Conservation (phyloP, 2,797 vertebrate genomes). For the Tamandua tetradactyla region DNA sequence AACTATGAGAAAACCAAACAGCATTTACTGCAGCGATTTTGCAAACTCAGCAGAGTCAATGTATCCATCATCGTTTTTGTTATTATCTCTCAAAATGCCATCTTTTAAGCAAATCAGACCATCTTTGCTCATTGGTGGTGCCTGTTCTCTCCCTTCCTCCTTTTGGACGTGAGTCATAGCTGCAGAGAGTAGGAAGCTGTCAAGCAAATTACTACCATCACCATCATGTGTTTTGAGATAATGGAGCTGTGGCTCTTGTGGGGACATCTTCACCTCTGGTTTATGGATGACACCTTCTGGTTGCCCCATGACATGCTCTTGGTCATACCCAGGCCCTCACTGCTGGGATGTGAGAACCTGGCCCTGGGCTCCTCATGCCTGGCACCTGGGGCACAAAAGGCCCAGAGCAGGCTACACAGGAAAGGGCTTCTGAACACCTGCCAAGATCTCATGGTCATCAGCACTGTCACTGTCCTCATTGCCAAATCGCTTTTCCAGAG, state of each 20-base stretch:
- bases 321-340: slow-evolving; percentile 91
- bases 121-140: slow-evolving; percentile 92
- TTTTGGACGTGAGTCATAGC: slow-evolving; percentile 97
- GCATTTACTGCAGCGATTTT: slow-evolving; percentile 92
- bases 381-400: slow-evolving; percentile 43
- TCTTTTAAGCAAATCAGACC: slow-evolving; percentile 95
- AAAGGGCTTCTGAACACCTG: slow-evolving; percentile 47
- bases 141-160: slow-evolving; percentile 92
- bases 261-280: slow-evolving; percentile 95
- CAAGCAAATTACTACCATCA: slow-evolving; percentile 96
- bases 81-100: slow-evolving; percentile 94
- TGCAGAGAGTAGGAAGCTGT: slow-evolving; percentile 95
- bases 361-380: slow-evolving; percentile 75
- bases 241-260: slow-evolving; percentile 97
- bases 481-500: no score
- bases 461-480: background rate
- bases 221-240: slow-evolving; percentile 99
- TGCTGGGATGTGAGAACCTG: slow-evolving; percentile 79
- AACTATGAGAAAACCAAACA: slow-evolving; percentile 45
- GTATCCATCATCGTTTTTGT: slow-evolving; percentile 97
- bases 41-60: slow-evolving; percentile 97
- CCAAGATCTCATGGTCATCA: slow-evolving; percentile 28
- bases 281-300: slow-evolving; percentile 95
- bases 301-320: slow-evolving; percentile 98
- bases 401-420: slow-evolving; percentile 71